Evolutionary conservation across 2,888 invertebrate species (phyloP).

Genomic region (Stomorhina lunata): DNA sequence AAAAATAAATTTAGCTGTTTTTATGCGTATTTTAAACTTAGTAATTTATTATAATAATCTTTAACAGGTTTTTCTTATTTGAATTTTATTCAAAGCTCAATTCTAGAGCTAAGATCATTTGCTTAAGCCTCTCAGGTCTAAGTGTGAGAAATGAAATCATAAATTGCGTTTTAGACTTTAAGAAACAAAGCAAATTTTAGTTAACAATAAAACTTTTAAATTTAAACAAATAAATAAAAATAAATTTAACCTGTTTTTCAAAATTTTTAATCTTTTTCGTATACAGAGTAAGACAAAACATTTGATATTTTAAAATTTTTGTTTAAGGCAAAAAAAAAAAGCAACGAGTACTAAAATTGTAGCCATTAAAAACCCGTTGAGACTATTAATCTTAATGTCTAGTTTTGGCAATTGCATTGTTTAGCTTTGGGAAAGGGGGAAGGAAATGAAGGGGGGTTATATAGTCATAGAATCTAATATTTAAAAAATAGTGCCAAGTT

Average conservation of each 20-base stretch:
- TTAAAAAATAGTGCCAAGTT: no score
- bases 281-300: no score
- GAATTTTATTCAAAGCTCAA: neutral
- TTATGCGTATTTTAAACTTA: neutral
- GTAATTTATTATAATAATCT: conserved; percentile 6
- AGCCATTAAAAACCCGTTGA: conserved; percentile 60
- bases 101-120: neutral
- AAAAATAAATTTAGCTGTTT: neutral
- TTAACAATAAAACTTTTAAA: neutral
- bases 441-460: no score
- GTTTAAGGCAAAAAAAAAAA: neutral
- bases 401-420: conserved; percentile 8
- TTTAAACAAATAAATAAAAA: neutral
- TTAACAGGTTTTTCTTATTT: conserved; percentile 9
- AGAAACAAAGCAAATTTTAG: neutral
- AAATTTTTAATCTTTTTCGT: no score
- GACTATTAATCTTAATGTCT: conserved; percentile 60
- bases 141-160: conserved; percentile 43
- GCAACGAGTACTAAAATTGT: conserved; percentile 1
- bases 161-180: neutral
- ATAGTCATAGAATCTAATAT: no score
- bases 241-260: neutral
- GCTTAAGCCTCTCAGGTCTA: neutral
- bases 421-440: no score
- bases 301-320: no score